These are phyloP conservation scores for Proteles cristata DNA, from an alignment of 2,113 vertebrate species.

Conservation along the genomic window DNA sequence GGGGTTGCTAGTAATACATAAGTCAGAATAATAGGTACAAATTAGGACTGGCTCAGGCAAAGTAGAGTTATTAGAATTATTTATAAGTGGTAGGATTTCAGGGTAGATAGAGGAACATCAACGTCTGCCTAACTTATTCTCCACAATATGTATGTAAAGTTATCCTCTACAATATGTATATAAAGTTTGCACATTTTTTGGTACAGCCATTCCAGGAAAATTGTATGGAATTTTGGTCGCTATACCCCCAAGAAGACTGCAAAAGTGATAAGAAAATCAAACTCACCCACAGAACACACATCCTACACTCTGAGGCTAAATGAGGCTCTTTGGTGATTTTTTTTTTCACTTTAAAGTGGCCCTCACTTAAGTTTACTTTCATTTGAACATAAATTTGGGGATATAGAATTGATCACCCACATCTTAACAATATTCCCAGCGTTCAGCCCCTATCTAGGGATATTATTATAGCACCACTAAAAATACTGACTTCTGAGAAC, in stretches of 20 bases:
- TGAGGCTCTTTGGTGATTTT: not conserved
- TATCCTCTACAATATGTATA: not conserved
- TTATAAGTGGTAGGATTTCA: conserved; percentile 5
- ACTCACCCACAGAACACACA: not conserved
- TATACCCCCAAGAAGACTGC: not conserved
- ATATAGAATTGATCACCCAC: not conserved
- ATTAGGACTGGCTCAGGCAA: not conserved
- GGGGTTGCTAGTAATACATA: not conserved
- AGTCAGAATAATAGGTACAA: not conserved
- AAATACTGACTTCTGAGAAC: not conserved
- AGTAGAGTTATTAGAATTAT: not conserved
- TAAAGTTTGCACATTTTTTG: not conserved
- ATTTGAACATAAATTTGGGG: not conserved
- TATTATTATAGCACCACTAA: not conserved
- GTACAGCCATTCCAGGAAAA: not conserved
- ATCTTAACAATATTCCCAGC: not conserved
- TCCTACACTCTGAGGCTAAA: not conserved
- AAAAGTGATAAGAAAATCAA: not conserved
- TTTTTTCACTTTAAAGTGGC: not conserved
- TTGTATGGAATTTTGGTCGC: not conserved
- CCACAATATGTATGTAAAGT: not conserved
- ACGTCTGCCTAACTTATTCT: not conserved
- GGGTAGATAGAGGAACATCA: not conserved
- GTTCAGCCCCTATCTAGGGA: not conserved
- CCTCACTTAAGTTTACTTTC: conserved; percentile 41